Percentiles rank a stretch among this genome's conserved stretches.
Conservation (phyloP, 2,113 vertebrate genomes). For the Alligator sinensis region DNA sequence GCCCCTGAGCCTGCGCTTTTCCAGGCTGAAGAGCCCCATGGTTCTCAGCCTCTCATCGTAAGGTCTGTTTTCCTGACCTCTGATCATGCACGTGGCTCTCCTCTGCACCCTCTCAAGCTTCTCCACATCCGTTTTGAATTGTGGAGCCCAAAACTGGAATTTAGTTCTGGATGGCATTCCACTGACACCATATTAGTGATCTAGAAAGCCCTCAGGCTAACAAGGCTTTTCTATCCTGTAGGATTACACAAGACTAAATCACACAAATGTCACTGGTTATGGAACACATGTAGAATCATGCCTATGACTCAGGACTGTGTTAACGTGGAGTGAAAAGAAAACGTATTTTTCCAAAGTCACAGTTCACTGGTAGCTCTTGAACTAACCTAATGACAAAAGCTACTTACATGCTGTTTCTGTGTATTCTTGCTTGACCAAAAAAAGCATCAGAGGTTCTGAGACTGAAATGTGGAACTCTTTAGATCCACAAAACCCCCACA, state of each 20-base stretch:
- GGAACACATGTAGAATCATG: neutral
- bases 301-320: neutral
- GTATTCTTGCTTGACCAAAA: conserved; percentile 49
- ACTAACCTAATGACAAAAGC: neutral
- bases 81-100: no score
- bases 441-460: neutral
- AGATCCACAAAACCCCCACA: neutral
- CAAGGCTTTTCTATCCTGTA: conserved; percentile 15
- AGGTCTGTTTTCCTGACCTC: no score
- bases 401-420: neutral
- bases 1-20: no score
- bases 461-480: no score
- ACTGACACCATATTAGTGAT: neutral
- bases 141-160: no score
- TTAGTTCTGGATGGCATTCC: neutral
- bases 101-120: no score
- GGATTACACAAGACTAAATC: neutral
- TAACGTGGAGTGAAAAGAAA: neutral
- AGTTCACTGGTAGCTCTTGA: neutral
- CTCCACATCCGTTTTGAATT: no score
- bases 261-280: neutral
- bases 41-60: no score
- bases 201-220: conserved; percentile 39
- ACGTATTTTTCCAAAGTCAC: neutral
- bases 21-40: no score